Conservation (phyloP, 2,888 invertebrate genomes). For the Gasteruption jaculator region DNA sequence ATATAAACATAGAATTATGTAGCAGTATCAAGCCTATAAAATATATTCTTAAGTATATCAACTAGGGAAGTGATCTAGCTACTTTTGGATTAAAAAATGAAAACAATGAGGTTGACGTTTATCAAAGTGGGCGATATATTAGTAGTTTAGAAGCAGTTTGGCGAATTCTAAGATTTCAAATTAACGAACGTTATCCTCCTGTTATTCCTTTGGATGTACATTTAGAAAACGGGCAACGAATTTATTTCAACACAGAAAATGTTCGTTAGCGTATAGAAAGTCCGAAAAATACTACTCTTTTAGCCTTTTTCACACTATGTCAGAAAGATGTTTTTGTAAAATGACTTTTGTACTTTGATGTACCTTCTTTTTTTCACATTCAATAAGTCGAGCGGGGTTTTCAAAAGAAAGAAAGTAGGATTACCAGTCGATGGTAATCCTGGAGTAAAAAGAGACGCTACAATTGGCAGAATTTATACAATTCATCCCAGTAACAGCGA, state of each 20-base stretch:
- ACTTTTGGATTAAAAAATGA: too few relatives aligned
- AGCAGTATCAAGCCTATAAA: slow-evolving; percentile 37
- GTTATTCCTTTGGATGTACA: not conserved
- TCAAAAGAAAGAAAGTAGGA: slow-evolving; percentile 10
- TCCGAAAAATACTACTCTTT: slow-evolving; percentile 24
- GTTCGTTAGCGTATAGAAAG: slow-evolving; percentile 12
- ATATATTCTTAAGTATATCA: slow-evolving; percentile 38
- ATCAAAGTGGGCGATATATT: not conserved
- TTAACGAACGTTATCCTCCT: not conserved
- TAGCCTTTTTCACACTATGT: slow-evolving; percentile 40
- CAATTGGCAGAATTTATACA: slow-evolving; percentile 31
- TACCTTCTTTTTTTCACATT: slow-evolving; percentile 15
- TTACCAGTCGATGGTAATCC: slow-evolving; percentile 21
- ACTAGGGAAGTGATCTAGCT: slow-evolving; percentile 33
- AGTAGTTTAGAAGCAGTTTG: not conserved
- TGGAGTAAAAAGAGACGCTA: slow-evolving; percentile 24
- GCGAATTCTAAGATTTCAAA: not conserved
- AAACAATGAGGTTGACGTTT: too few relatives aligned
- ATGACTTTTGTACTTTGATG: slow-evolving; percentile 35
- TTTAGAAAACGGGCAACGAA: slow-evolving; percentile 31
- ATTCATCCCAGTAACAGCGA: slow-evolving; percentile 28
- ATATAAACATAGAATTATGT: slow-evolving; percentile 48
- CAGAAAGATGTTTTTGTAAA: slow-evolving; percentile 37
- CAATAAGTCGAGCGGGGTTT: too few relatives aligned
- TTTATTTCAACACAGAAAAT: slow-evolving; percentile 29